Evolutionary conservation across 2,797 vertebrate species (phyloP), one percentile per base, ranked within the genome.

Genomic region (Hydrolagus colliei): DNA sequence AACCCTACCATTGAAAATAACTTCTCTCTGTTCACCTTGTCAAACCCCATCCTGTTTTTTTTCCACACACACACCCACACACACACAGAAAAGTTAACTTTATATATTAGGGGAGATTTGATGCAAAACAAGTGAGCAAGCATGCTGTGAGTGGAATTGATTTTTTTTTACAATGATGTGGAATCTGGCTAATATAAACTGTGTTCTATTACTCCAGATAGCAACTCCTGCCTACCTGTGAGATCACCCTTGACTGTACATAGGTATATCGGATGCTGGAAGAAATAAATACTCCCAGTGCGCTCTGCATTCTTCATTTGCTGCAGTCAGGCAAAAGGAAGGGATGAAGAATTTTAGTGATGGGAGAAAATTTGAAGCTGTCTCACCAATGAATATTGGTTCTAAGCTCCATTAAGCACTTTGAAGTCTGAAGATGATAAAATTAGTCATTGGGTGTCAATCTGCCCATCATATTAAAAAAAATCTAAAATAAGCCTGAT

Each of bases 341-440:
- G 10, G 59, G 77, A 2, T 27, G 65, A 27, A 65, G 22, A 67
- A 12, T 80, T 32, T 27, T 67, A 16, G 4, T 67, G 62, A 27
- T 22, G 27, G 1, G 32, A 80, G 63, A 32, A 80, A 67, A 65
- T 80, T 22, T 27, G n/a, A 67, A 61, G 41, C 41, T 52, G 41
- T 67, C 13, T 61, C n/a, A 27, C 0, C 61, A 18, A 80, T 67
- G 78, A 67, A 20, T 61, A 61, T 61, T n/a, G 52, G 32, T 8
- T 52, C 41, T 52, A 61, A 4, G 52, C 18, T 61, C 18, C n/a
- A 77, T 77, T 77, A 77, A 77, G 61, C 75, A 61, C 41, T 77
- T 52, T 77, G 75, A 77, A 77, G 18, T 61, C 61, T 41, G 75
- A 77, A 76, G 41, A 77, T n/a, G 18, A 77, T 77, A 59, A 77